phyloP scores from a whole-genome alignment of 2,797 vertebrate genomes.

The Aldrovandia affinis region DNA sequence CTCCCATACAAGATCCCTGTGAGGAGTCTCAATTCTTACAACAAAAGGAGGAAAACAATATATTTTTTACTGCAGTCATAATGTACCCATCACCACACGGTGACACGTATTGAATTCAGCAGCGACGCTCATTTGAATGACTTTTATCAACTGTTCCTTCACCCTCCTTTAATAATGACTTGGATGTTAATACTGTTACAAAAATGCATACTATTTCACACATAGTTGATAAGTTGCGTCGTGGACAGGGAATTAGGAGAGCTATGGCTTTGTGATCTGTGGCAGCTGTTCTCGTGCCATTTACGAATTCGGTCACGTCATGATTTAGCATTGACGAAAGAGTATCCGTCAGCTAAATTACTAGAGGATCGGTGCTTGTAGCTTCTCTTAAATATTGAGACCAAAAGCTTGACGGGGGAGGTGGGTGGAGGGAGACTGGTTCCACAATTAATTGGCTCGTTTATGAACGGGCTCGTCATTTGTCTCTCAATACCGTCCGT shows the following conservation, averaged over 20 bases:
- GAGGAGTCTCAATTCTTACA: not conserved
- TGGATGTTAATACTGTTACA: not conserved
- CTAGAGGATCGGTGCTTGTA: not conserved
- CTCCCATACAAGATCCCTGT: not conserved
- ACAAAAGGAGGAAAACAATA: not conserved
- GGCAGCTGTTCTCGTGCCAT: not conserved
- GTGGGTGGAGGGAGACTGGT: not conserved
- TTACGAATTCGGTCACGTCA: not conserved
- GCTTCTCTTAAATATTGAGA: not conserved
- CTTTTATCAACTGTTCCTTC: not conserved
- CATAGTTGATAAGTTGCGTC: not conserved
- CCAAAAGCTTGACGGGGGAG: too few relatives aligned
- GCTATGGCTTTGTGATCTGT: not conserved
- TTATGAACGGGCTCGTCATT: not conserved
- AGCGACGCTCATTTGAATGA: not conserved
- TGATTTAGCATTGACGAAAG: not conserved
- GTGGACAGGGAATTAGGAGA: not conserved
- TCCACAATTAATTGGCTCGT: not conserved
- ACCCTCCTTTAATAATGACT: not conserved
- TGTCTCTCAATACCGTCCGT: not conserved
- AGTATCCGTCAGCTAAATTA: conserved; percentile 6
- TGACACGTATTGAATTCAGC: not conserved
- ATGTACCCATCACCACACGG: not conserved
- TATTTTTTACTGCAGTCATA: not conserved
- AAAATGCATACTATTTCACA: not conserved